Percentiles rank a stretch among this genome's conserved stretches.
Conservation (phyloP, 2,113 vertebrate species). For the Brachyistius frenatus region DNA sequence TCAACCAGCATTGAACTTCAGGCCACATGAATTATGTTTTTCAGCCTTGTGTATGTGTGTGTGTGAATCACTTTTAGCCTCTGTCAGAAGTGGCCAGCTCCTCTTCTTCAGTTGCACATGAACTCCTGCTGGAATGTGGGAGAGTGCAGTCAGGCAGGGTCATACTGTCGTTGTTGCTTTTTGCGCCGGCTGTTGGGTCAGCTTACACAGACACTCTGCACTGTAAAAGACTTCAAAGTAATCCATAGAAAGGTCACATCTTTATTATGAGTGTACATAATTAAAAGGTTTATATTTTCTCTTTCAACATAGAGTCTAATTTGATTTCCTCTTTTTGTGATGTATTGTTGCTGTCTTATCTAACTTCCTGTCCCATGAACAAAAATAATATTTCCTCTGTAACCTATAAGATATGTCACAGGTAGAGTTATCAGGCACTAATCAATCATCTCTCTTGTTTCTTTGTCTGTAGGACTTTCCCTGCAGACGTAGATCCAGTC, state of each 20-base stretch:
- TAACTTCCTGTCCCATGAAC: background rate
- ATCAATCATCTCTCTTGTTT: background rate
- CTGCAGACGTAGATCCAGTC: slow-evolving; percentile 67
- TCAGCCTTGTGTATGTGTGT: background rate
- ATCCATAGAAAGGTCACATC: slow-evolving; percentile 22
- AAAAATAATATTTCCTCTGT: background rate
- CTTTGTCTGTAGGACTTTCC: slow-evolving; percentile 62
- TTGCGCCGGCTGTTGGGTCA: background rate
- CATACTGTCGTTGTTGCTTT: slow-evolving; percentile 50
- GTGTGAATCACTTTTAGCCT: slow-evolving; percentile 18
- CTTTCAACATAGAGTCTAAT: background rate
- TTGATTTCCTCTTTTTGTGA: background rate
- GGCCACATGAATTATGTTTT: background rate
- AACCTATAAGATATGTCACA: background rate
- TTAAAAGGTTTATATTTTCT: background rate
- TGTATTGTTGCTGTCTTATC: background rate
- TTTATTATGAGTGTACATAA: slow-evolving; percentile 1
- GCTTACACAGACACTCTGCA: background rate
- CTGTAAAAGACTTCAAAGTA: slow-evolving; percentile 18
- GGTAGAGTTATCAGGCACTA: background rate
- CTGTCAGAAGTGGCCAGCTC: slow-evolving; percentile 22
- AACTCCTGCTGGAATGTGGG: slow-evolving; percentile 47
- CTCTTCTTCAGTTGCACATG: slow-evolving; percentile 41
- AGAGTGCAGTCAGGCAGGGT: slow-evolving; percentile 18
- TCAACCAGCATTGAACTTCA: background rate